Base-by-base conservation (phyloP, 2,888 invertebrate genomes). In the Ceriagrion tenellum region DNA sequence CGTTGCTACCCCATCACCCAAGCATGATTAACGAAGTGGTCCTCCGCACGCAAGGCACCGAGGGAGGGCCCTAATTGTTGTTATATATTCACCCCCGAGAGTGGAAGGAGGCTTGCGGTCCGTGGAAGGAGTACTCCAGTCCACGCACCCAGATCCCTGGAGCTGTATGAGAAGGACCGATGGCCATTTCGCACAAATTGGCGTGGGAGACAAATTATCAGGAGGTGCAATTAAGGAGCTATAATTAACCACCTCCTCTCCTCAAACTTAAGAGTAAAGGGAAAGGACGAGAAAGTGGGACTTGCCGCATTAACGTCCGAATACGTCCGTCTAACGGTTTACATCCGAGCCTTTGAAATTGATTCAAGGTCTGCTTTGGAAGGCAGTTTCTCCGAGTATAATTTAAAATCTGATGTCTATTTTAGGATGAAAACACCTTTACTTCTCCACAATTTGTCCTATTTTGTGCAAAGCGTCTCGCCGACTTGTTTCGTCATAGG, bases 201-300 rank as follows among this genome's bases (percentile, higher is more conserved):
- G 81, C 35, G 16, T 35, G 81, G 81, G 81, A 81, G 81, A 81
- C 81, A 81, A 81, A 81, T 81, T 16, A 81, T 81, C 81, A n/a
- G 12, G 35, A n/a, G 30, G 16, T 30, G 81, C 12, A 81, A 81
- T 81, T 81, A 81, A 81, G 81, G 81, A 35, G 81, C 30, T 12
- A 81, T 81, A 81, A 81, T 81, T 35, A 81, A 81, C 81, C 35
- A 81, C 81, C 81, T 35, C 81, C 81, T 81, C 35, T 81, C 16
- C 35, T 18, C 16, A 16, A 18, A 13, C 81, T 13, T n/a, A 81
- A 35, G 81, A 35, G 81, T 35, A 69, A 26, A 26, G 69, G 26
- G 23, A n/a, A 20, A 69, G n/a, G 26, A 4, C 6, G 81, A 35
- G 81, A 18, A 35, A 35, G 81, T 35, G 26, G 35, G 35, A 69